These are phyloP conservation scores for Diaprepes abbreviatus DNA, from an alignment of 2,888 invertebrate species.

Conservation along the genomic window DNA sequence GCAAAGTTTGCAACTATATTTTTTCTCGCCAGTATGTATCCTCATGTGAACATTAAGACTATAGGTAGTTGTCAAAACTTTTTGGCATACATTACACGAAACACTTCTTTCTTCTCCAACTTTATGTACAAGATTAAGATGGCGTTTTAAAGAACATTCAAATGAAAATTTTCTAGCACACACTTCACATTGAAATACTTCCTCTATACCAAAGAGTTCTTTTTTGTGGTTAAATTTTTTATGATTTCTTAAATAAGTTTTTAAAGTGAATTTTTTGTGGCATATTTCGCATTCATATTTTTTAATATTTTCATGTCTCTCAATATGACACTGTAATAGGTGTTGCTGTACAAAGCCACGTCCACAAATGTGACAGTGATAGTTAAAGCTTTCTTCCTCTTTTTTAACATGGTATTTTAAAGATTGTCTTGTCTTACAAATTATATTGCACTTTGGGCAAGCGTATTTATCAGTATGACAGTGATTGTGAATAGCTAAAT, in stretches of 20 bases:
- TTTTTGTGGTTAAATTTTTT: slow-evolving; percentile 59
- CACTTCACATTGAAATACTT: slow-evolving; percentile 56
- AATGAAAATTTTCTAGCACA: slow-evolving; percentile 59
- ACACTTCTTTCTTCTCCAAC: slow-evolving; percentile 55
- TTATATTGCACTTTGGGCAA: slow-evolving; percentile 53
- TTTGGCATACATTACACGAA: slow-evolving; percentile 57
- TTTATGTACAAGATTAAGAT: slow-evolving; percentile 59
- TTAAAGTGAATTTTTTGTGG: slow-evolving; percentile 55
- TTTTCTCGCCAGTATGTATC: slow-evolving; percentile 59
- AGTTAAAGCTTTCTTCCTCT: slow-evolving; percentile 50
- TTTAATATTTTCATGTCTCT: slow-evolving; percentile 57
- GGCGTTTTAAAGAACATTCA: slow-evolving; percentile 58
- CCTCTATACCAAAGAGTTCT: slow-evolving; percentile 58
- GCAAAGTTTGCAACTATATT: slow-evolving; percentile 57
- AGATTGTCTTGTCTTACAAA: slow-evolving; percentile 18
- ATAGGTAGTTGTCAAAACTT: slow-evolving; percentile 59
- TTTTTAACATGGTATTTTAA: slow-evolving; percentile 35
- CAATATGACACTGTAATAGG: slow-evolving; percentile 50
- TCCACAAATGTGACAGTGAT: slow-evolving; percentile 51
- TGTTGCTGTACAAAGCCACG: slow-evolving; percentile 43
- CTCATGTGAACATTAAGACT: slow-evolving; percentile 61
- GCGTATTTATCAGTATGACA: slow-evolving; percentile 50
- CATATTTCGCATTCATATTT: slow-evolving; percentile 58
- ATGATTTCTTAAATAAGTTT: slow-evolving; percentile 57
- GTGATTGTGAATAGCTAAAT: slow-evolving; percentile 53